Conservation (phyloP, 2,797 vertebrate species). For the Anas bernieri region DNA sequence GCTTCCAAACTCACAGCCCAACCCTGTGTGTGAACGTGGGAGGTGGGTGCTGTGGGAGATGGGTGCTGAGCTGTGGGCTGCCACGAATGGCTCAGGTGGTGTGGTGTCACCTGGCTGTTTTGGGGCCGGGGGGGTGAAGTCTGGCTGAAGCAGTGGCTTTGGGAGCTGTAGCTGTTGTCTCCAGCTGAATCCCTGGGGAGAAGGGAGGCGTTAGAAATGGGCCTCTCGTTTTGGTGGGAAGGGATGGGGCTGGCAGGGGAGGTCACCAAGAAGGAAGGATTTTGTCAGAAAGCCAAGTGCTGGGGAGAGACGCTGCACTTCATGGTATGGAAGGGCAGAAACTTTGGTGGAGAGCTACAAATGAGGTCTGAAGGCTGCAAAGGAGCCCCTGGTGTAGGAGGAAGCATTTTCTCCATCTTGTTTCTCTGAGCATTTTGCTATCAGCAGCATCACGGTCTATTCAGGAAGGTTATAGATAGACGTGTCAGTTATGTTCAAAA, state of each 20-base stretch:
- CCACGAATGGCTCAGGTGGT: not conserved
- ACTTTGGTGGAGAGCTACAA: not conserved
- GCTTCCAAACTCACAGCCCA: not conserved
- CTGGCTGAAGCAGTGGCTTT: not conserved
- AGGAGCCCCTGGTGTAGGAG: not conserved
- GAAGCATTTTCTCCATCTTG: not conserved
- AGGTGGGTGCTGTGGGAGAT: not conserved
- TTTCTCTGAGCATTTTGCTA: not conserved
- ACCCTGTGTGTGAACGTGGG: not conserved
- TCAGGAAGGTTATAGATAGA: not conserved
- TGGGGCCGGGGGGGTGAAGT: not conserved
- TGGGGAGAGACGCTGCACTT: not conserved
- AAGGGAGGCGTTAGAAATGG: not conserved
- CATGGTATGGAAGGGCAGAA: not conserved
- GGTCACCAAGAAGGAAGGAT: not conserved
- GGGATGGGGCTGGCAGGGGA: not conserved
- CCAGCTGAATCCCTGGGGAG: not conserved
- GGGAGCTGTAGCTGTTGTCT: not conserved
- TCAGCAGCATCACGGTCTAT: not conserved
- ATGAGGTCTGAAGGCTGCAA: not conserved
- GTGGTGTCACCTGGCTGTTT: not conserved
- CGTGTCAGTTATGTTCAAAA: not conserved
- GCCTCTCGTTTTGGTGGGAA: not conserved
- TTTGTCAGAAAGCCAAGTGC: not conserved
- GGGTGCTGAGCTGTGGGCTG: not conserved